Evolutionary conservation across 2,113 vertebrate species (phyloP).

Genomic region (Probosciger aterrimus): DNA sequence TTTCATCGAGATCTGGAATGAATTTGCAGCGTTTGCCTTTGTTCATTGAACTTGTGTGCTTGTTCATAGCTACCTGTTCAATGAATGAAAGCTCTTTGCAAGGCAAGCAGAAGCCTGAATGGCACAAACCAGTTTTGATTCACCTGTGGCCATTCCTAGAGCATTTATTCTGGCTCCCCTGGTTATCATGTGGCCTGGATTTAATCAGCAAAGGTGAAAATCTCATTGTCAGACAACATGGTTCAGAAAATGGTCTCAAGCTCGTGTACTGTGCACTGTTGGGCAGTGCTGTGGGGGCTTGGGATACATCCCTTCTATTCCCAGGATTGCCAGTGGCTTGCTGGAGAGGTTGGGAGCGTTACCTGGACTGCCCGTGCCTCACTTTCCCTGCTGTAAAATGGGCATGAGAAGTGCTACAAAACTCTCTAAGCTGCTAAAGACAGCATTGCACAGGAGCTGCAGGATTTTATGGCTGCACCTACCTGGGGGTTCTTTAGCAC

Average conservation of each 20-base stretch:
- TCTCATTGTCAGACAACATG: not conserved
- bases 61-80: not conserved
- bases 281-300: not conserved
- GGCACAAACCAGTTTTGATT: not conserved
- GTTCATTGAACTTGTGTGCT: too few species aligned
- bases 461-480: not conserved
- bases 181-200: not conserved
- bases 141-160: not conserved
- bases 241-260: not conserved
- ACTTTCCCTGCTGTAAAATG: not conserved
- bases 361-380: not conserved
- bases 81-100: not conserved
- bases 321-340: too few species aligned
- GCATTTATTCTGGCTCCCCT: not conserved
- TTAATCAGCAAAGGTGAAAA: not conserved
- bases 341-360: not conserved
- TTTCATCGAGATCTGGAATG: not conserved
- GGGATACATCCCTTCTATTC: fast-evolving
- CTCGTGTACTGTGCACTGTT: fast-evolving
- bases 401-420: fast-evolving
- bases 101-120: not conserved
- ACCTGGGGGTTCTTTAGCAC: not conserved
- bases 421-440: not conserved
- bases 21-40: not conserved
- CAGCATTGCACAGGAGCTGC: not conserved